Evolutionary conservation across 2,797 vertebrate species (phyloP).

Genomic region (Pangasius sanitwongsei): DNA sequence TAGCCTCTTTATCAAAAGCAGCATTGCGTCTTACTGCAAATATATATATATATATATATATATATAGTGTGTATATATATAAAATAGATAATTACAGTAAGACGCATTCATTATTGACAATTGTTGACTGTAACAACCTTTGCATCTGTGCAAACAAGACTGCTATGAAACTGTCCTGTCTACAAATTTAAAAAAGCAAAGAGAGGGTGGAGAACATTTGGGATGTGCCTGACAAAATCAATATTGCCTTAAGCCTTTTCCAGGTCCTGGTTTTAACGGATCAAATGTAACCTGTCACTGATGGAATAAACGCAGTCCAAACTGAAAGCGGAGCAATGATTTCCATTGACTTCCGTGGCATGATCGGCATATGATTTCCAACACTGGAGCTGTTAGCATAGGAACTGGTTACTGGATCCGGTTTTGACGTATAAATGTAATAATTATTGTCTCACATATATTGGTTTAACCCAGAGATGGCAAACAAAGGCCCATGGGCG

Average conservation of each 20-base stretch:
- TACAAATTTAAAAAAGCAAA: not conserved
- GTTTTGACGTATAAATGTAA: not conserved
- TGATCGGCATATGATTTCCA: not conserved
- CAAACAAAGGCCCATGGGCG: not conserved
- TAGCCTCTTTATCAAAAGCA: not conserved
- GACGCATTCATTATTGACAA: not conserved
- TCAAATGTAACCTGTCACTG: not conserved
- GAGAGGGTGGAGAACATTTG: not conserved
- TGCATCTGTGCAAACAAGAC: not conserved
- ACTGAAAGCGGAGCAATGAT: no score
- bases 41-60: not conserved
- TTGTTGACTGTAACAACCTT: not conserved
- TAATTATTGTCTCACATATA: not conserved
- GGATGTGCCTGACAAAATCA: slow-evolving; percentile 13
- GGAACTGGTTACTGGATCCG: not conserved
- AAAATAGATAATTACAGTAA: no score
- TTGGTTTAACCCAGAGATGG: not conserved
- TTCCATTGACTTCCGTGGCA: not conserved
- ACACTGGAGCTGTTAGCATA: not conserved
- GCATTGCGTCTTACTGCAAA: not conserved
- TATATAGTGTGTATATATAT: no score
- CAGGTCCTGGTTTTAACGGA: not conserved
- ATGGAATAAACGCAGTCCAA: not conserved
- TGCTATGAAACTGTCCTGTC: not conserved
- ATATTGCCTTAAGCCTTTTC: not conserved